Conservation (phyloP, 2,888 invertebrate genomes). For the Eristalis arbustorum region DNA sequence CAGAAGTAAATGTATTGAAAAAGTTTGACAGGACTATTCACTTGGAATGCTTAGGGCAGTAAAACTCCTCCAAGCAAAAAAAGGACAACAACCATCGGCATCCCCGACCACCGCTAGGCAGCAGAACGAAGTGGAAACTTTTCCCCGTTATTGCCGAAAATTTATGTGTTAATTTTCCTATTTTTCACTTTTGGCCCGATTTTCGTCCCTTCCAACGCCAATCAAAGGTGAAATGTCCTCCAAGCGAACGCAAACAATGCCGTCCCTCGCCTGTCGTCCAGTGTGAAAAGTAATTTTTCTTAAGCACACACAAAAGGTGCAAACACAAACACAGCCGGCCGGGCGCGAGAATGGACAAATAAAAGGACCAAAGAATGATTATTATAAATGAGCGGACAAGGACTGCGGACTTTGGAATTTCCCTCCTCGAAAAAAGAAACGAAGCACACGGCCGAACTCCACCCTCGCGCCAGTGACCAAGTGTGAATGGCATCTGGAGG, state of each 20-base stretch:
- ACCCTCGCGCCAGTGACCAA: slow-evolving; percentile 47
- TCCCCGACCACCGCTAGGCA: not conserved
- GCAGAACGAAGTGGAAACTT: slow-evolving; percentile 57
- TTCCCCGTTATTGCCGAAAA: slow-evolving; percentile 72
- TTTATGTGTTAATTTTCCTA: slow-evolving; percentile 79
- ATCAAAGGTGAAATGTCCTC: slow-evolving; percentile 41
- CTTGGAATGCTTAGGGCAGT: slow-evolving; percentile 73
- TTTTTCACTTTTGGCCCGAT: slow-evolving; percentile 64
- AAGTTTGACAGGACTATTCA: slow-evolving; percentile 76
- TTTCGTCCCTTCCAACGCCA: slow-evolving; percentile 61
- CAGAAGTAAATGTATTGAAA: slow-evolving; percentile 73
- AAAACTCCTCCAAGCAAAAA: slow-evolving; percentile 62
- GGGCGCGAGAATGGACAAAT: slow-evolving; percentile 38
- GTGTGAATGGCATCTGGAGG: slow-evolving; percentile 59
- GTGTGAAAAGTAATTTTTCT: slow-evolving; percentile 72
- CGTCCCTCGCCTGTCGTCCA: slow-evolving; percentile 40
- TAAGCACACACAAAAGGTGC: slow-evolving; percentile 73
- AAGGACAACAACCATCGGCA: not conserved
- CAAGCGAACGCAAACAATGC: slow-evolving; percentile 20
- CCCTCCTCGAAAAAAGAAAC: too few relatives aligned
- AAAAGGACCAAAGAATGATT: slow-evolving; percentile 63
- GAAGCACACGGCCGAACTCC: not conserved
- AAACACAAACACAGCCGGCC: slow-evolving; percentile 65
- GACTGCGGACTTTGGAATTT: slow-evolving; percentile 6
- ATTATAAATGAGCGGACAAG: slow-evolving; percentile 59